phyloP scores from a whole-genome alignment of 2,797 vertebrate genomes.

The Perdix hodgsoniae region DNA sequence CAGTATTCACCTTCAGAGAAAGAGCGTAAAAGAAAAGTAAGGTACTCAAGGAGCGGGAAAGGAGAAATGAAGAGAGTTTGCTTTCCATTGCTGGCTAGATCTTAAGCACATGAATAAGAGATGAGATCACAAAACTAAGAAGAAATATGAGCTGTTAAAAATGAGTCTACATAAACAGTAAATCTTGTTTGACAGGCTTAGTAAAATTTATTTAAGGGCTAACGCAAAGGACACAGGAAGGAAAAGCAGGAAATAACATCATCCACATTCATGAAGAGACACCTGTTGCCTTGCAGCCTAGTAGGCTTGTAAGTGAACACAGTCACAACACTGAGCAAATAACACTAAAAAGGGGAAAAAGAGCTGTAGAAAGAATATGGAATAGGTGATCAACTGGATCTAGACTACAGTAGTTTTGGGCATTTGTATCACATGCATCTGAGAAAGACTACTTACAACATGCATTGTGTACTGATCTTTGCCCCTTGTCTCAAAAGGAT shows the following conservation, averaged over 20 bases:
- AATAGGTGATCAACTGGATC: neutral
- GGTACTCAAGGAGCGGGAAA: neutral
- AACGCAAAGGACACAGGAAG: neutral
- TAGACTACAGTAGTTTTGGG: neutral
- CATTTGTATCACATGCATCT: fast-evolving
- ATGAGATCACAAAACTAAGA: constrained; percentile 16
- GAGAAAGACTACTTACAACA: neutral
- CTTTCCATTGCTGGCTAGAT: neutral
- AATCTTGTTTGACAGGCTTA: neutral
- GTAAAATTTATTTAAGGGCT: neutral
- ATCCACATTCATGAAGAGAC: neutral
- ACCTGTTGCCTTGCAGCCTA: neutral
- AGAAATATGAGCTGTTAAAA: neutral
- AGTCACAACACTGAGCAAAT: neutral
- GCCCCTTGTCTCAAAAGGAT: neutral
- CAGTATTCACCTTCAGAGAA: neutral
- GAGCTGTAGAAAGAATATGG: neutral
- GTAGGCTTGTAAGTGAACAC: neutral
- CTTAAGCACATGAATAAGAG: neutral
- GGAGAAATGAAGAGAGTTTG: neutral
- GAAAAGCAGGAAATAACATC: neutral
- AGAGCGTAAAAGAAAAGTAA: neutral
- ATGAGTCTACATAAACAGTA: neutral
- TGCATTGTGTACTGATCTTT: neutral
- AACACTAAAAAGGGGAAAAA: neutral